phyloP scores from a whole-genome alignment of 2,797 vertebrate genomes.

The Loriculus beryllinus region DNA sequence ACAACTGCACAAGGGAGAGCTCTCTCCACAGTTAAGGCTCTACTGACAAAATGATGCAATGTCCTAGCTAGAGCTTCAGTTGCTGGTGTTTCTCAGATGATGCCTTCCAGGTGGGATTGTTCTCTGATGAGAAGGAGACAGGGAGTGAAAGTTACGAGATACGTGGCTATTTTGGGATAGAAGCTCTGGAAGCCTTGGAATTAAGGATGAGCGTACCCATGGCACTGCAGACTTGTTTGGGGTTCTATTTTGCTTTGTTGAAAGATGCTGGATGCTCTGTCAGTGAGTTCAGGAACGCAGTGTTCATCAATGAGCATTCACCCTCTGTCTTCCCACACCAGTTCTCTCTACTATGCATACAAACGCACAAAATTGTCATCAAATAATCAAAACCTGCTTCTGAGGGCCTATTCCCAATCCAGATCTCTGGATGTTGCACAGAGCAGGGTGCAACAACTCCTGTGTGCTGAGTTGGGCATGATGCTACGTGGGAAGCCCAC shows the following conservation, averaged over 20 bases:
- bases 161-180: neutral
- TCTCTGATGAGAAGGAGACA: neutral
- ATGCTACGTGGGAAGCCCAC: neutral
- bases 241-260: neutral
- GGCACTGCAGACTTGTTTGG: neutral
- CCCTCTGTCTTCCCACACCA: neutral
- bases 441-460: neutral
- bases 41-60: neutral
- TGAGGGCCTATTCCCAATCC: neutral
- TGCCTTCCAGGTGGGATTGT: neutral
- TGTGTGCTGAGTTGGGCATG: fast-evolving
- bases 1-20: neutral
- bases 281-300: fast-evolving
- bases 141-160: neutral
- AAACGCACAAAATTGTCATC: neutral
- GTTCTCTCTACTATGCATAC: neutral
- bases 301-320: neutral
- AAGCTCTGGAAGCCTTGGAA: neutral
- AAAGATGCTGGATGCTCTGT: neutral
- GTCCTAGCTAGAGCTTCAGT: neutral
- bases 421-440: fast-evolving
- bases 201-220: neutral
- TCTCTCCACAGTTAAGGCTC: neutral
- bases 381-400: neutral
- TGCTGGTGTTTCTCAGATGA: neutral